Conservation (phyloP, 1,140 invertebrate species). For the Cryptotermes secundus region DNA sequence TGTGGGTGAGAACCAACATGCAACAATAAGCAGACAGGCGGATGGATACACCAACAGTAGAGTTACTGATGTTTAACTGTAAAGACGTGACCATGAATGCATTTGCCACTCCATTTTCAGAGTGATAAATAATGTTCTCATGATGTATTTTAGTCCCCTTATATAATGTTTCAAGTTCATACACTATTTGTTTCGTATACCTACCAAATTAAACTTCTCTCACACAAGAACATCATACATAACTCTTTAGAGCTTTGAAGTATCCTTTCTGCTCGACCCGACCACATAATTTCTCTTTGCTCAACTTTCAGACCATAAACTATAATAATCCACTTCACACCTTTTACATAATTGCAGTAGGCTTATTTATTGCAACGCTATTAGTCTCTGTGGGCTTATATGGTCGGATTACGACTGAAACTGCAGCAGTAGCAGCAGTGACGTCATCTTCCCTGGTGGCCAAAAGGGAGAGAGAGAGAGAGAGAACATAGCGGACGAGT, state of each 20-base stretch:
- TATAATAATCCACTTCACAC: conserved; percentile 15
- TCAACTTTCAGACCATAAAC: conserved; percentile 6
- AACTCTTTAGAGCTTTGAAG: not conserved
- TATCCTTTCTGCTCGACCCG: not conserved
- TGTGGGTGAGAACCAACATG: not conserved
- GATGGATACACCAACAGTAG: not conserved
- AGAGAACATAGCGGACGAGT: not conserved
- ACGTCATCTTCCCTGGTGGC: not conserved
- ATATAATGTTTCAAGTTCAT: not conserved
- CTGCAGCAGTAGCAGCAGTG: too few species aligned
- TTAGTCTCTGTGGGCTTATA: not conserved
- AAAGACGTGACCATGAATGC: not conserved
- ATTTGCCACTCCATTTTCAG: not conserved
- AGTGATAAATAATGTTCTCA: not conserved
- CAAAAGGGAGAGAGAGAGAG: not conserved
- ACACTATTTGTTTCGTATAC: not conserved
- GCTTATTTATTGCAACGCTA: not conserved
- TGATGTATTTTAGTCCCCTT: not conserved
- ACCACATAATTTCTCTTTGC: not conserved
- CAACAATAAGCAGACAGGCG: not conserved
- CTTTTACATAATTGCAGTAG: conserved; percentile 11
- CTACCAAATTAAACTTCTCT: not conserved
- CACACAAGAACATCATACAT: not conserved
- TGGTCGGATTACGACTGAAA: not conserved
- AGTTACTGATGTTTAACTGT: not conserved